Evolutionary conservation across 2,888 invertebrate genomes (phyloP), one percentile per base, ranked within the genome.

Genomic region (Parthenolecanium corni): DNA sequence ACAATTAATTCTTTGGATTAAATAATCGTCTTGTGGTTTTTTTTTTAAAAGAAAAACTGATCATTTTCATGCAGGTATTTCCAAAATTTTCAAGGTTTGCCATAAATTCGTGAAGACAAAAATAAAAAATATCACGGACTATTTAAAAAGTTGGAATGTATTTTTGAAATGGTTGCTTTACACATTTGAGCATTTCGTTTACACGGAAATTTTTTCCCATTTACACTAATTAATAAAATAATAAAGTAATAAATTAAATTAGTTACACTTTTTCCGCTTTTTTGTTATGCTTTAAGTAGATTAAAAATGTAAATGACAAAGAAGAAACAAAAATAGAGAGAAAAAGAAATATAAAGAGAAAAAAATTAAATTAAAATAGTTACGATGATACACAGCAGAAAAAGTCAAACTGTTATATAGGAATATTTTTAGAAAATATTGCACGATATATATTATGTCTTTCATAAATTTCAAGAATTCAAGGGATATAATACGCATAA

Each of bases 111-210:
- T 9, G 31, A 31, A 31, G 31, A 31, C 4, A 31, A 31, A 31
- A 6, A 31, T 31, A n/a, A n/a, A n/a, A n/a, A n/a, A 44, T 2
- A 5, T 1, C 18, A 44, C 16, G n/a, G 2, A 44, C 12, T 18
- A 44, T 18, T 24, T 57, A 18, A 12, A 57, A 57, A 56, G 46
- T 24, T 24, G 57, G 57, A 57, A 57, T 57, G 57, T 57, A 57
- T 57, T 57, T 38, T 44, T 6, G 46, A 16, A 16, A 24, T 57
- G 46, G 57, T 57, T 57, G 31, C 57, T 57, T 57, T 57, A 57
- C 57, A 57, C 57, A 16, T 25, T 57, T 57, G 57, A 57, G 57
- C 57, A 57, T 57, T 57, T 54, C 54, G 54, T 54, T 23, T 42
- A 47, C 36, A 57, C 14, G 38, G 46, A 44, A 18, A 44, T 18